Conservation (phyloP, 2,888 invertebrate genomes). For the Pyrocoelia pectoralis region DNA sequence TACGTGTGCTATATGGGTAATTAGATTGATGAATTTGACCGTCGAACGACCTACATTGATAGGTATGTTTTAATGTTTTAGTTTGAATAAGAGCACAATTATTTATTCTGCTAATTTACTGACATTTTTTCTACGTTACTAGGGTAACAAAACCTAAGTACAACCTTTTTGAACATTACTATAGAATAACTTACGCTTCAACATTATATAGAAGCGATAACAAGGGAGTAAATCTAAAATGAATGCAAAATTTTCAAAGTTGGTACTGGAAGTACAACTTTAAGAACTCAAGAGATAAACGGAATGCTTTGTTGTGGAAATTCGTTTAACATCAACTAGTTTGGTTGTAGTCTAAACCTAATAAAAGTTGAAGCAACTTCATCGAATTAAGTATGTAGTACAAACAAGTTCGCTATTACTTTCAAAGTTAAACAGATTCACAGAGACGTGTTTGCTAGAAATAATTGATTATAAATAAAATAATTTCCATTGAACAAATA, state of each 20-base stretch:
- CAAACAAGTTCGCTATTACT: conserved; percentile 27
- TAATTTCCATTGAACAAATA: conserved; percentile 9
- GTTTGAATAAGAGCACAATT: too few relatives aligned
- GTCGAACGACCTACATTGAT: too few relatives aligned
- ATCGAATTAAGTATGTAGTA: conserved; percentile 26
- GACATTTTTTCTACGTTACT: too few relatives aligned
- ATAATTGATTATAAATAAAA: conserved; percentile 26
- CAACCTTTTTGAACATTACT: too few relatives aligned
- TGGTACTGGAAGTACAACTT: neutral
- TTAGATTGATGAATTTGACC: too few relatives aligned
- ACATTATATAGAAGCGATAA: too few relatives aligned
- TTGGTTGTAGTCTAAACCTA: conserved; percentile 18
- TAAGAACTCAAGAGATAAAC: neutral
- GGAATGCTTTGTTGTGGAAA: conserved; percentile 1
- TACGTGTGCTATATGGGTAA: too few relatives aligned
- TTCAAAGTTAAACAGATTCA: conserved; percentile 20
- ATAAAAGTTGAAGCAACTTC: conserved; percentile 27
- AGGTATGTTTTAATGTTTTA: too few relatives aligned
- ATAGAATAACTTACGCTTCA: too few relatives aligned
- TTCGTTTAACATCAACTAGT: conserved; percentile 17
- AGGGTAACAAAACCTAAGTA: too few relatives aligned
- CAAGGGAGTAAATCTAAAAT: neutral
- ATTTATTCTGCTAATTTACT: too few relatives aligned
- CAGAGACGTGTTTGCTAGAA: conserved; percentile 15
- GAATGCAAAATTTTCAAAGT: neutral